These are phyloP conservation scores for Dione vanillae DNA, from an alignment of 2,888 invertebrate genomes.

Conservation along the genomic window DNA sequence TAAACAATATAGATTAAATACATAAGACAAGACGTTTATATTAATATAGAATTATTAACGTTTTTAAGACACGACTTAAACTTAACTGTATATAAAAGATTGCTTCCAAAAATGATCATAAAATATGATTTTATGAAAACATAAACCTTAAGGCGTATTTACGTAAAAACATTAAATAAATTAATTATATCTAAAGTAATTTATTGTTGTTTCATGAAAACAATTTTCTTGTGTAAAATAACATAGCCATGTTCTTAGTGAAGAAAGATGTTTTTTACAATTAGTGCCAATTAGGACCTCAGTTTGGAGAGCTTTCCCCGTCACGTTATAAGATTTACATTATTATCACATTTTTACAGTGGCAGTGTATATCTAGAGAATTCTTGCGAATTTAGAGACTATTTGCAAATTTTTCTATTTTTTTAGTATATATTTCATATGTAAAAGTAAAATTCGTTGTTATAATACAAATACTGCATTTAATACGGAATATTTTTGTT, in stretches of 20 bases:
- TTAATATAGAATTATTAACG: too few species aligned
- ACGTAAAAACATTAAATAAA: background rate
- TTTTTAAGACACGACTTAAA: too few species aligned
- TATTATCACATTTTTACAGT: conserved; percentile 28
- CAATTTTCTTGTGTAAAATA: background rate
- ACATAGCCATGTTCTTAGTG: background rate
- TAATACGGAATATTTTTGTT: too few species aligned
- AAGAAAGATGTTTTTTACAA: conserved; percentile 15
- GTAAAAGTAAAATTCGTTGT: background rate
- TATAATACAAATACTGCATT: too few species aligned
- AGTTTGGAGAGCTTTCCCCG: conserved; percentile 26
- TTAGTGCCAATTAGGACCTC: conserved; percentile 28
- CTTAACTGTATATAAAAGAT: too few species aligned
- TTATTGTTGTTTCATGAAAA: background rate
- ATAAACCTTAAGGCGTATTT: background rate
- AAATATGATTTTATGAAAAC: background rate
- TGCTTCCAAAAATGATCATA: background rate
- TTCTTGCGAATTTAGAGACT: background rate
- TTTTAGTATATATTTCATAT: background rate
- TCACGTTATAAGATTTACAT: conserved; percentile 14
- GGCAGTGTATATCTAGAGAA: conserved; percentile 18
- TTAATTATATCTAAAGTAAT: background rate
- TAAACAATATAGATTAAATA: too few species aligned
- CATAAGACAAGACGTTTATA: too few species aligned
- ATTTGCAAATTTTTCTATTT: background rate